phyloP scores from a whole-genome alignment of 2,888 invertebrate genomes.

The Graphium colonna region DNA sequence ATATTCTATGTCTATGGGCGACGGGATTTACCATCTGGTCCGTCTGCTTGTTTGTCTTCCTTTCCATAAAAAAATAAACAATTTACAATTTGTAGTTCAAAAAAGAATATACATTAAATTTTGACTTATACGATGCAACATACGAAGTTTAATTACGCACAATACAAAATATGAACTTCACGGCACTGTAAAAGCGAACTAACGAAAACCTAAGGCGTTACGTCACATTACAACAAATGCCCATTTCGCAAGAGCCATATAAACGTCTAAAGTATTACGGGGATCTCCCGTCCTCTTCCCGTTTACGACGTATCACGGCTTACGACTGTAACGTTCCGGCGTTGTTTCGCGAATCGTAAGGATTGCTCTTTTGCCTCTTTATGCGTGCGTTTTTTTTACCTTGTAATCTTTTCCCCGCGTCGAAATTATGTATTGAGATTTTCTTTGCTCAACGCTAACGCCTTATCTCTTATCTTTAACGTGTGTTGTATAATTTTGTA shows the following conservation, averaged over 20 bases:
- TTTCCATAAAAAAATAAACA: too few species aligned
- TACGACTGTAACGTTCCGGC: slow-evolving; percentile 17
- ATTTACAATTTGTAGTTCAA: too few species aligned
- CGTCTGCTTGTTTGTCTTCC: too few species aligned
- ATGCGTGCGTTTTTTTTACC: background rate
- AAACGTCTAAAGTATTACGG: slow-evolving; percentile 22
- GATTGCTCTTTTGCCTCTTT: slow-evolving; percentile 1
- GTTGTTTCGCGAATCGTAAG: slow-evolving; percentile 16
- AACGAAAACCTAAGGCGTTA: slow-evolving; percentile 12
- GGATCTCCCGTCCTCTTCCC: slow-evolving; percentile 14
- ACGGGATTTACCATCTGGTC: too few species aligned
- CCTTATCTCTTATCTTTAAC: background rate
- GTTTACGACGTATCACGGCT: slow-evolving; percentile 23
- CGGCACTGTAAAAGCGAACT: slow-evolving; percentile 17
- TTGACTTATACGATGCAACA: too few species aligned
- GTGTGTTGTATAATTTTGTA: background rate
- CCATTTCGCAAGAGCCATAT: slow-evolving; percentile 22
- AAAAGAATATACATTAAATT: too few species aligned
- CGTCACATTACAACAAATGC: slow-evolving; percentile 19
- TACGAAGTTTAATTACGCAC: too few species aligned
- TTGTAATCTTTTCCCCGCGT: background rate
- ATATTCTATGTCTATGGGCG: too few species aligned
- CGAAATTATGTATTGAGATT: background rate
- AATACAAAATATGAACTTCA: too few species aligned
- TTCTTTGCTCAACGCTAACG: background rate